phyloP scores from a whole-genome alignment of 2,888 invertebrate species.

The Pseudococcus viburni region DNA sequence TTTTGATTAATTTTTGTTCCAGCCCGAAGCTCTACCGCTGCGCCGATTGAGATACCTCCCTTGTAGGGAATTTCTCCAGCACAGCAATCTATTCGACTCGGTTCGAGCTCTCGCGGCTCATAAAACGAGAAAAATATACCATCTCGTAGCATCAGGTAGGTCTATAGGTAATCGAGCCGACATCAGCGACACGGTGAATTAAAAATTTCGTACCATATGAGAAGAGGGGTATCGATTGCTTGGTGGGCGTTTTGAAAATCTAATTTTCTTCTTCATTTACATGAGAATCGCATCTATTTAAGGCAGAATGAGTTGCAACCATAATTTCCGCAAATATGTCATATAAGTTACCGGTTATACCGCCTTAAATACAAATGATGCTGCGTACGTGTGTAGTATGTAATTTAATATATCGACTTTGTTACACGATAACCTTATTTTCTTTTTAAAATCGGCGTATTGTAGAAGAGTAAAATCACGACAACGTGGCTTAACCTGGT shows the following conservation, averaged over 20 bases:
- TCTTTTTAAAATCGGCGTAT: slow-evolving; percentile 5
- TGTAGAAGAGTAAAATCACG: not conserved
- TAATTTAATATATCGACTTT: slow-evolving; percentile 5
- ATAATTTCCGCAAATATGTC: slow-evolving; percentile 27
- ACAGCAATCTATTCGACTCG: not conserved
- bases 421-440: not conserved
- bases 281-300: slow-evolving; percentile 35
- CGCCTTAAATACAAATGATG: slow-evolving; percentile 27
- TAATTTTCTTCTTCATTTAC: slow-evolving; percentile 35
- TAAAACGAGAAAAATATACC: not conserved
- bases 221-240: not conserved
- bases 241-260: slow-evolving; percentile 23
- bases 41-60: no score
- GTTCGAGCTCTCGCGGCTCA: not conserved
- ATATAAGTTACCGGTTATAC: slow-evolving; percentile 27
- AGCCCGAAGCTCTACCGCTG: no score
- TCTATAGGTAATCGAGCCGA: not conserved
- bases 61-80: no score
- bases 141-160: not conserved
- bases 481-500: not conserved
- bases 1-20: no score
- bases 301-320: slow-evolving; percentile 35
- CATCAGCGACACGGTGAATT: not conserved
- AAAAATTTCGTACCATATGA: not conserved
- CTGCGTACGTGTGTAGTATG: slow-evolving; percentile 1